Conservation (phyloP, 2,888 invertebrate species). For the Synergus gifuensis region DNA sequence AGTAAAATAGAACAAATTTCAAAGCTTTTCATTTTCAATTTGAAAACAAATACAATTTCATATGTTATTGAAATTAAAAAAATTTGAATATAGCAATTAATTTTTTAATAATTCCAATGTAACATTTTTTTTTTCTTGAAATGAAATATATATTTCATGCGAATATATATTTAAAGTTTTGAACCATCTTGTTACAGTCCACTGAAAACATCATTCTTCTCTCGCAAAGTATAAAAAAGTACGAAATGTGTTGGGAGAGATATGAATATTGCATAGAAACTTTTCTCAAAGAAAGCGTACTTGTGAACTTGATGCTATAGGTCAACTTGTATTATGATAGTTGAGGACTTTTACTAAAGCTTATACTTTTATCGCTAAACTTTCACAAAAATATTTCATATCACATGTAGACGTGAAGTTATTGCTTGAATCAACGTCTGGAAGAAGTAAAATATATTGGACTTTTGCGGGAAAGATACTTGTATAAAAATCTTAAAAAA, state of each 20-base stretch:
- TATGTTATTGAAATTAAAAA: too few relatives aligned
- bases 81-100: too few relatives aligned
- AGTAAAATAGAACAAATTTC: too few relatives aligned
- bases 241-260: background rate
- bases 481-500: background rate
- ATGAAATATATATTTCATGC: too few relatives aligned
- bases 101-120: too few relatives aligned
- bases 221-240: background rate
- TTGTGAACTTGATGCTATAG: background rate
- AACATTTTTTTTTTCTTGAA: too few relatives aligned
- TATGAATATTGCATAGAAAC: slow-evolving; percentile 12
- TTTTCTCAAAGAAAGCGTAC: background rate
- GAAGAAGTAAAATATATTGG: background rate
- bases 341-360: slow-evolving; percentile 1
- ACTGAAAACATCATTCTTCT: background rate
- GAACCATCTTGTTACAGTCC: too few relatives aligned
- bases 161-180: background rate
- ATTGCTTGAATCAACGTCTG: background rate
- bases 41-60: too few relatives aligned
- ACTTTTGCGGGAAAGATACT: background rate
- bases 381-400: slow-evolving; percentile 4
- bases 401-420: background rate
- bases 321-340: slow-evolving; percentile 29
- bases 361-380: slow-evolving; percentile 15
- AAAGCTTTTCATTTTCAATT: too few relatives aligned